Base-by-base conservation (phyloP, 2,797 vertebrate species). In the Esox masquinongy region DNA sequence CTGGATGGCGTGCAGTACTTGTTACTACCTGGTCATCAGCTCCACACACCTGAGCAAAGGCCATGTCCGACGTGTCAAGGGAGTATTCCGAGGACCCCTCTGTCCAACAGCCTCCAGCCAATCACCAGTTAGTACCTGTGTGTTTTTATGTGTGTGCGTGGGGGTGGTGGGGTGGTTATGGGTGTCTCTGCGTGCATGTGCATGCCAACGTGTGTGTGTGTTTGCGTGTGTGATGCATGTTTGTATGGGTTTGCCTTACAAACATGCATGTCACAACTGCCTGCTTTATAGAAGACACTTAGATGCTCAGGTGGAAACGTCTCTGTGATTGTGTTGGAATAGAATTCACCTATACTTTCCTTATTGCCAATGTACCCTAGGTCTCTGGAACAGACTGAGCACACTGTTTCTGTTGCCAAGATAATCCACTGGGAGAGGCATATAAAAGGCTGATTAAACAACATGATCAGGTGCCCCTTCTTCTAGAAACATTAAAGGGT, bases 1-100 rank as follows among this genome's bases (percentile, higher is more conserved):
- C 78, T 79, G 85, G 86, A 98, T 99, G 97, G 96, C 97, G 92
- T 98, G 97, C 93, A 94, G 95, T 75, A 95, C 97, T 88, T 99
- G 97, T 89, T 96, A 96, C 84, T 99, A 99, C 93, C 95, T 98
- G 94, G 96, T 99, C 83, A 99, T 99, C 95, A 99, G 97, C 94
- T 98, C 97, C 77, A 97, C 97, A 83, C 97, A 98, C 90, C 96
- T 99, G 89, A 96, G 95, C 95, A 98, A 99, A 86, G 97, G 97
- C 82, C 97, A 99, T 93, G 97, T 97, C 90, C 93, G 97, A 83
- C 95, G 96, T 90, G 98, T 99, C 85, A 99, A 99, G 88, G 97
- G 97, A 85, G 97, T 99, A 93, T 99, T 99, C 95, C 93, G 96
- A 86, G 97, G 97, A 87, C 97, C 97, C 14, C 94, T 99, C 84